Conservation (phyloP, 2,888 invertebrate genomes). For the Elegia similella region DNA sequence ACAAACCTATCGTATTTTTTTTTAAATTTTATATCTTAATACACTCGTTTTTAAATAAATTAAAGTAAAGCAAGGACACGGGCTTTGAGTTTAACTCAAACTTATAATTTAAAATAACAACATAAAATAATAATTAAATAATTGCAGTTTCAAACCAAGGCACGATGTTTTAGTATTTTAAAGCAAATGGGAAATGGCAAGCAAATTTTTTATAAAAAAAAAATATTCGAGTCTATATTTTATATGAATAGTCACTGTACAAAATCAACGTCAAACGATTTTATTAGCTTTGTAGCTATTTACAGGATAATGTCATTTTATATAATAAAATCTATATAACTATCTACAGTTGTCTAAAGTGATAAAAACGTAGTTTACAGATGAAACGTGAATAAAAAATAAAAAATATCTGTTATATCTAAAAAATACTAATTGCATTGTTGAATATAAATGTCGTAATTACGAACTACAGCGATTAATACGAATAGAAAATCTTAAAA, state of each 20-base stretch:
- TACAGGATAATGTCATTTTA: conserved; percentile 43
- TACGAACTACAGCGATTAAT: not conserved
- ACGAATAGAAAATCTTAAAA: not conserved
- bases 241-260: conserved; percentile 41
- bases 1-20: conserved; percentile 17
- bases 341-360: conserved; percentile 25
- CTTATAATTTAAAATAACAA: conserved; percentile 38
- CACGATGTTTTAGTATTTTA: conserved; percentile 23
- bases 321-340: conserved; percentile 32
- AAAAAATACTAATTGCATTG: conserved; percentile 12
- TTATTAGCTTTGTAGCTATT: conserved; percentile 34
- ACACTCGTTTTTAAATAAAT: conserved; percentile 28
- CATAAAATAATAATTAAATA: conserved; percentile 34
- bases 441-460: not conserved
- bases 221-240: conserved; percentile 47
- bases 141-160: conserved; percentile 20
- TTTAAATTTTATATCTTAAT: conserved; percentile 13
- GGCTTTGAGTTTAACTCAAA: conserved; percentile 75
- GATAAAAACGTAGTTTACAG: conserved; percentile 12
- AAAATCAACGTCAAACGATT: conserved; percentile 34
- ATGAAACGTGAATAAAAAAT: not conserved
- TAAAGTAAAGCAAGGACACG: conserved; percentile 63
- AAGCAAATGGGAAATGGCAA: conserved; percentile 57
- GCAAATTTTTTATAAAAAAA: conserved; percentile 36
- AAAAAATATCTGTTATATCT: not conserved